These are phyloP conservation scores for Syritta pipiens DNA, from an alignment of 2,888 invertebrate species.

Conservation along the genomic window DNA sequence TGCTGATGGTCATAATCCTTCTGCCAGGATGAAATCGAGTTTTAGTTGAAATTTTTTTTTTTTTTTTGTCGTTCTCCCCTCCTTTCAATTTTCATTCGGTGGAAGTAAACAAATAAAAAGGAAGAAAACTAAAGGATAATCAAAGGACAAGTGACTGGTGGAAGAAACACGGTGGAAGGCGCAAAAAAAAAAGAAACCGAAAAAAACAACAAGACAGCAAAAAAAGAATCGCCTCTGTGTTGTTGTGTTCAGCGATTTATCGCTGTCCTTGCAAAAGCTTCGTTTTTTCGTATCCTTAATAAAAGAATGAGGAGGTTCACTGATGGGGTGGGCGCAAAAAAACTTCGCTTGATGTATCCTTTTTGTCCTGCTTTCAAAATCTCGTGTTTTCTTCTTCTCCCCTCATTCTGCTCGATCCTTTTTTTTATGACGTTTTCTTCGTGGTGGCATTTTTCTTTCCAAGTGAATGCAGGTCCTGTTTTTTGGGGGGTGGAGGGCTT, in stretches of 20 bases:
- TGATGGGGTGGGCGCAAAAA: no score
- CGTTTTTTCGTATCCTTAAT: slow-evolving; percentile 53
- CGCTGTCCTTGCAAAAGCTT: slow-evolving; percentile 59
- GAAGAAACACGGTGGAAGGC: not conserved
- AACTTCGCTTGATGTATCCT: slow-evolving; percentile 50
- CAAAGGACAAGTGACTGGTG: slow-evolving; percentile 57
- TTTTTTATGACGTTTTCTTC: slow-evolving; percentile 45
- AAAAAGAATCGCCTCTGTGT: slow-evolving; percentile 17
- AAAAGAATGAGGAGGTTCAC: slow-evolving; percentile 28
- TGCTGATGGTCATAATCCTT: slow-evolving; percentile 67
- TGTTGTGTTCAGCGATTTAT: slow-evolving; percentile 68
- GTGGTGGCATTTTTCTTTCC: slow-evolving; percentile 65
- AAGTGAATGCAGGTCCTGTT: slow-evolving; percentile 61
- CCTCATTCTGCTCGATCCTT: not conserved
- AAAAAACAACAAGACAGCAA: slow-evolving; percentile 1
- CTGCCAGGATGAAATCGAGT: slow-evolving; percentile 51
- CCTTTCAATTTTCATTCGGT: slow-evolving; percentile 44
- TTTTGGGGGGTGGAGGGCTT: slow-evolving; percentile 6
- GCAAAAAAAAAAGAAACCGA: not conserved
- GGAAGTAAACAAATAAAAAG: slow-evolving; percentile 59
- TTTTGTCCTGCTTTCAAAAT: slow-evolving; percentile 37
- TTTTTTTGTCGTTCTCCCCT: slow-evolving; percentile 9
- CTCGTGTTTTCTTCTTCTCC: slow-evolving; percentile 5
- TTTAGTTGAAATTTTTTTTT: slow-evolving; percentile 31
- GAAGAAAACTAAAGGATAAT: slow-evolving; percentile 52